phyloP scores from a whole-genome alignment of 2,113 vertebrate species.

The Suncus etruscus region DNA sequence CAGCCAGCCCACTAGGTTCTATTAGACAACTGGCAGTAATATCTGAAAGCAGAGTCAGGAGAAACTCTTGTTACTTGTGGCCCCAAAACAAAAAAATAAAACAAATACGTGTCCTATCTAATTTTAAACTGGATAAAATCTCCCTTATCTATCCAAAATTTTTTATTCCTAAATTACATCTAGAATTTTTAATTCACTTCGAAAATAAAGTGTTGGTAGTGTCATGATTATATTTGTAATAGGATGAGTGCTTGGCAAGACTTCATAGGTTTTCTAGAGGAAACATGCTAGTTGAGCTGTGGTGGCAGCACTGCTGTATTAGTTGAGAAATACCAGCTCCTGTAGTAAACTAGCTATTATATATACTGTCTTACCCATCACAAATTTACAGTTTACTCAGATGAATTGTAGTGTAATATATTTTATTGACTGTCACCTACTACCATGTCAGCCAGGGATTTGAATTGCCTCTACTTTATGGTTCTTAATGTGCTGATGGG shows the following conservation, averaged over 20 bases:
- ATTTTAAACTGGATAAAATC: background rate
- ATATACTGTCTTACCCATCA: background rate
- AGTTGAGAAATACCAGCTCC: background rate
- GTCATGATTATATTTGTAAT: background rate
- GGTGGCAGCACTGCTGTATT: accelerated
- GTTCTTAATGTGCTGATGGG: background rate
- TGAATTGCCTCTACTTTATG: background rate
- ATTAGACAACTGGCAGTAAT: no score
- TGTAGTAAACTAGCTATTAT: background rate
- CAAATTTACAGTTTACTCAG: slow-evolving; percentile 7
- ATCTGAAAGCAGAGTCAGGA: no score
- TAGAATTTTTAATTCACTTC: background rate
- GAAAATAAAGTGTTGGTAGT: background rate
- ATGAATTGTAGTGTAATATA: background rate
- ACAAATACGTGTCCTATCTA: background rate
- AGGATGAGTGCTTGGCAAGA: background rate
- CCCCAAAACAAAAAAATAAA: background rate
- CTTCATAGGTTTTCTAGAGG: background rate
- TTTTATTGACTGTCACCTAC: background rate
- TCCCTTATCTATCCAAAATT: slow-evolving; percentile 1
- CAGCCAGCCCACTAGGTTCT: no score
- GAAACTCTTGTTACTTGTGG: no score
- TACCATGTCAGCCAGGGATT: background rate
- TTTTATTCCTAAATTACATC: background rate
- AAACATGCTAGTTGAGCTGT: background rate